phyloP scores from a whole-genome alignment of 1,140 invertebrate genomes.

The Dufourea novaeangliae region DNA sequence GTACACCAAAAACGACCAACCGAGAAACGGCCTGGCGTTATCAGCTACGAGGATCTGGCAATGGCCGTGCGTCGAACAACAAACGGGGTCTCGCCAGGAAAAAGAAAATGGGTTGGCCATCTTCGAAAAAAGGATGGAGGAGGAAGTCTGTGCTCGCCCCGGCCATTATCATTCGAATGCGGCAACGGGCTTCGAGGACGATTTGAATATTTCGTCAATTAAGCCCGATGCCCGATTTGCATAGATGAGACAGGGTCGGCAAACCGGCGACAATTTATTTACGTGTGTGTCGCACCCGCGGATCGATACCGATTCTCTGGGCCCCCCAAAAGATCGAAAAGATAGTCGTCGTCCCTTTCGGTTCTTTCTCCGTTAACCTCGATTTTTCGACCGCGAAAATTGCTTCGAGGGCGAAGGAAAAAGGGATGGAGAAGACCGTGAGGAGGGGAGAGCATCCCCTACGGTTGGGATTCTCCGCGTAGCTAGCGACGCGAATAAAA shows the following conservation, averaged over 20 bases:
- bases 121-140: slow-evolving; percentile 4
- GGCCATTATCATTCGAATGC: slow-evolving; percentile 62
- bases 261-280: slow-evolving; percentile 62
- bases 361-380: slow-evolving; percentile 29
- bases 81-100: neutral
- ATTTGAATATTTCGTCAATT: slow-evolving; percentile 80
- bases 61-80: neutral
- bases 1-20: neutral
- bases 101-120: neutral
- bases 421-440: neutral
- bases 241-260: slow-evolving; percentile 75
- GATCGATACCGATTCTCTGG: slow-evolving; percentile 38
- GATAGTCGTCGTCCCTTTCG: neutral
- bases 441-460: neutral
- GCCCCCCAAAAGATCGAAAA: neutral
- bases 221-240: slow-evolving; percentile 72
- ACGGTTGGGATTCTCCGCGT: slow-evolving; percentile 40
- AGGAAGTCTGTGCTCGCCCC: neutral
- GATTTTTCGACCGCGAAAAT: slow-evolving; percentile 35
- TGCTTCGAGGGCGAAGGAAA: slow-evolving; percentile 18
- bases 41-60: slow-evolving; percentile 33
- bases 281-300: slow-evolving; percentile 2
- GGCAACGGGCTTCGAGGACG: slow-evolving; percentile 7
- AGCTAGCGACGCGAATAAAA: slow-evolving; percentile 23
- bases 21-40: slow-evolving; percentile 9